phyloP scores from a whole-genome alignment of 2,113 vertebrate species.

The Megalops atlanticus region DNA sequence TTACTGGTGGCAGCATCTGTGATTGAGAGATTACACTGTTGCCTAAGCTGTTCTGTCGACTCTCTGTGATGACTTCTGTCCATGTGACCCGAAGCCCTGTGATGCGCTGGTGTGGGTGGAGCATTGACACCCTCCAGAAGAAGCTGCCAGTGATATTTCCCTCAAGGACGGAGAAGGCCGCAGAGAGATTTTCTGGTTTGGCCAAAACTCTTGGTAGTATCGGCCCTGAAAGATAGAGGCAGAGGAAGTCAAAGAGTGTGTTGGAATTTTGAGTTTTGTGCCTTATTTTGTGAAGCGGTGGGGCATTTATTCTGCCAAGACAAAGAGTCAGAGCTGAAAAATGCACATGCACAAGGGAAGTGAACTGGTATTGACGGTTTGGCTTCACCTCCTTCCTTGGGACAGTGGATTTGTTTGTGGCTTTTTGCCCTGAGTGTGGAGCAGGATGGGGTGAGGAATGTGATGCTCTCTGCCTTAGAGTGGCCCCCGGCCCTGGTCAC shows the following conservation, averaged over 20 bases:
- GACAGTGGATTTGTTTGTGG: constrained; percentile 70
- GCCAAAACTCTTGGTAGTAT: constrained; percentile 66
- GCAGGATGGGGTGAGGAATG: constrained; percentile 84
- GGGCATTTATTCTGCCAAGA: no score
- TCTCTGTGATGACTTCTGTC: constrained; percentile 81
- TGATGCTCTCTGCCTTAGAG: constrained; percentile 70
- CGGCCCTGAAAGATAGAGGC: constrained; percentile 41
- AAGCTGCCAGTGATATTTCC: constrained; percentile 83
- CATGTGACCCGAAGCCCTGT: constrained; percentile 89
- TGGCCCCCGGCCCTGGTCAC: constrained; percentile 66
- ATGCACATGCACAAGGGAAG: not conserved
- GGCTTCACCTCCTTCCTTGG: constrained; percentile 68
- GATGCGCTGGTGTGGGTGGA: constrained; percentile 63
- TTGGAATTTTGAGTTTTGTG: not conserved
- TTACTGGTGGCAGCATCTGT: constrained; percentile 84
- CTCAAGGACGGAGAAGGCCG: constrained; percentile 73
- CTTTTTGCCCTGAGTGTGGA: constrained; percentile 78
- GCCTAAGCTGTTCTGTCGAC: constrained; percentile 75
- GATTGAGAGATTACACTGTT: constrained; percentile 88
- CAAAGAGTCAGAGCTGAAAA: not conserved
- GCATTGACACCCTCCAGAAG: constrained; percentile 76
- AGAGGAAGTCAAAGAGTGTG: not conserved
- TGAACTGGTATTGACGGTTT: not conserved
- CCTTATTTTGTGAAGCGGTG: no score
- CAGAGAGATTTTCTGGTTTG: constrained; percentile 84